Base-by-base conservation (phyloP, 2,797 vertebrate genomes). In the Synaphobranchus kaupii region DNA sequence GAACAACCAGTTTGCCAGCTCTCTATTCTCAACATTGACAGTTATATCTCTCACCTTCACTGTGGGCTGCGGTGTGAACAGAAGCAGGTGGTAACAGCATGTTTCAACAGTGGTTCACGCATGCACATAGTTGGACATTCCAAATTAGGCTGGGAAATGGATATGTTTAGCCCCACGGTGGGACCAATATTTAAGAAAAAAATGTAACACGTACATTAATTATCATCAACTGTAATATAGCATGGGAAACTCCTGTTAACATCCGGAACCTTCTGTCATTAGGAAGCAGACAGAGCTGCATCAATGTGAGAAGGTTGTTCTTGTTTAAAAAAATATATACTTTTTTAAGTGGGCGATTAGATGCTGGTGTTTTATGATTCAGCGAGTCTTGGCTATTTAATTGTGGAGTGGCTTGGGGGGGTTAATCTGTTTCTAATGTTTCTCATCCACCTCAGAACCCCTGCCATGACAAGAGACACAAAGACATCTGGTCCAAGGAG, bases 401-500 rank as follows among this genome's bases (percentile, higher is more conserved):
- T 56, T 80, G 39, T 86, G 54, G 71, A 68, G 50, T 84, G 34
- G 8, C 50, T 58, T 15, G 58, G 15, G 12, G 54, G 39, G 50
- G 31, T n/a, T 39, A 82, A 39, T 83, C 22, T 34, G 4, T 4
- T 25, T 39, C 52, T 73, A 58, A 50, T 47, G 52, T 60, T 73
- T 85, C 89, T 25, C 87, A 10, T 47, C 12, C 34, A 71, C 91
- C 80, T 89, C 91, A 97, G 97, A 97, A 97, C 89, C 97, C 97
- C 86, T 97, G 97, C 87, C 96, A 97, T 84, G 97, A 97, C 90
- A 97, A 97, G 93, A 94, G 97, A 81, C 97, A 97, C 93, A 97
- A 97, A 91, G 97, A 97, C 91, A 97, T 97, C 92, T 97, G 97
- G 97, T 97, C 97, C 28, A 97, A 97, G 92, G 97, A 97, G 93